Base-by-base conservation (phyloP, 2,797 vertebrate genomes). In the Harpagifer antarcticus region DNA sequence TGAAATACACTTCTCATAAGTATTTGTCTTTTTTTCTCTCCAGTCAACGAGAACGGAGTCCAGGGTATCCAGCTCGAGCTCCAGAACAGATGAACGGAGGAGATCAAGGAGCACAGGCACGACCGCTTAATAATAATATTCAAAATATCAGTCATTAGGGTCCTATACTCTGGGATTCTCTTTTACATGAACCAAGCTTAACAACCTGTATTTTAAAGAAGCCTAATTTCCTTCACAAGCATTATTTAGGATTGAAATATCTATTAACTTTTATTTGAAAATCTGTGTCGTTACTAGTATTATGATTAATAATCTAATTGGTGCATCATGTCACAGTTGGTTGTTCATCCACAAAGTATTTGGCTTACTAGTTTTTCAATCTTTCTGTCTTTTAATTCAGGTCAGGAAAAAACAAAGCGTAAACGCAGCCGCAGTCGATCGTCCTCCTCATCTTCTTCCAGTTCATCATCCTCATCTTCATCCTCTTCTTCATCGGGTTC, bases 361-460 rank as follows among this genome's bases (percentile, higher is more conserved):
- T 8, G 27, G 27, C 27, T 37, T 37, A 37, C 33, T 37, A 8
- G 13, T 57, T 27, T 67, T 31, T 52, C 13, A 50, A n/a, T 16
- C 1, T 11, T 0, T 65, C 75, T 80, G 5, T 27, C 23, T 27
- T 27, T 68, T 45, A 44, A 76, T 90, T 75, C 64, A 95, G 96
- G 92, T 58, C 94, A 91, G 79, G 95, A 96, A 76, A 96, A 96
- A 82, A 91, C 68, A 64, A 97, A 96, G 70, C 90, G 91, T 16
- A 96, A 96, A 88, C 95, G 96, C 50, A 98, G 97, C 83, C 95
- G 96, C 68, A 97, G 96, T 86, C 91, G 95, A 90, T 97, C 95
- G 0, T 97, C 96, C 1, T 96, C 96, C 0, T 93, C 95, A 0
- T 96, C 96, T 2, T 95, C 95, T 19, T 92, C 93, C 23, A 89